Conservation (phyloP, 2,888 invertebrate genomes). For the Thymelicus acteon region DNA sequence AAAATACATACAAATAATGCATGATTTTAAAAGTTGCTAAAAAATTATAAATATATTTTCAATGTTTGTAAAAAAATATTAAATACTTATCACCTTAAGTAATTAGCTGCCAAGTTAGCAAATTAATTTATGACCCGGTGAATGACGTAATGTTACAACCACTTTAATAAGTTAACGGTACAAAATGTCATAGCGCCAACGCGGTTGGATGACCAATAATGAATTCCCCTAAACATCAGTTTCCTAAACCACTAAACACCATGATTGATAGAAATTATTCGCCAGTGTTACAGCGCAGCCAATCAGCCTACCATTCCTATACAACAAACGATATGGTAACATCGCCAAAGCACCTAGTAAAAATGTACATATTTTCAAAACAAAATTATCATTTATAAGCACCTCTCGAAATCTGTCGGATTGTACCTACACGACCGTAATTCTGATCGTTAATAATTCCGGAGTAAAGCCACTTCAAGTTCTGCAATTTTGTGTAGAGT, state of each 20-base stretch:
- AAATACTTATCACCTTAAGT: too few relatives aligned
- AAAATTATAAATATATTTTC: too few relatives aligned
- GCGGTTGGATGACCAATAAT: constrained; percentile 3
- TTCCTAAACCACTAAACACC: constrained; percentile 16
- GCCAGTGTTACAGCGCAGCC: constrained; percentile 60
- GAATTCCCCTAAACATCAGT: constrained; percentile 10
- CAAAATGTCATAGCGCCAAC: neutral
- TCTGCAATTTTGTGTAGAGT: constrained; percentile 68
- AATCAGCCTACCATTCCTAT: constrained; percentile 62
- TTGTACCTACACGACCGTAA: constrained; percentile 69
- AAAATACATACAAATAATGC: too few relatives aligned
- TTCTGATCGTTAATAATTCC: constrained; percentile 71
- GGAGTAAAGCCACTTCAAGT: constrained; percentile 74
- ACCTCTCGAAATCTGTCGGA: constrained; percentile 60
- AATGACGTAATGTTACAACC: too few relatives aligned
- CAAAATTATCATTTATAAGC: constrained; percentile 41
- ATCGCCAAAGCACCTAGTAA: constrained; percentile 55
- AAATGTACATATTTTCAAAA: constrained; percentile 47
- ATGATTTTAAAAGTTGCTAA: too few relatives aligned
- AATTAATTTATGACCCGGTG: too few relatives aligned
- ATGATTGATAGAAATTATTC: constrained; percentile 55
- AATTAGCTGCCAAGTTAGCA: too few relatives aligned
- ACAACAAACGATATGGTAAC: constrained; percentile 58
- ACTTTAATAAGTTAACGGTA: neutral
- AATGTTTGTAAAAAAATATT: too few relatives aligned